These are phyloP conservation scores for Spilosoma lubricipeda DNA, from an alignment of 2,888 invertebrate genomes.

Conservation along the genomic window DNA sequence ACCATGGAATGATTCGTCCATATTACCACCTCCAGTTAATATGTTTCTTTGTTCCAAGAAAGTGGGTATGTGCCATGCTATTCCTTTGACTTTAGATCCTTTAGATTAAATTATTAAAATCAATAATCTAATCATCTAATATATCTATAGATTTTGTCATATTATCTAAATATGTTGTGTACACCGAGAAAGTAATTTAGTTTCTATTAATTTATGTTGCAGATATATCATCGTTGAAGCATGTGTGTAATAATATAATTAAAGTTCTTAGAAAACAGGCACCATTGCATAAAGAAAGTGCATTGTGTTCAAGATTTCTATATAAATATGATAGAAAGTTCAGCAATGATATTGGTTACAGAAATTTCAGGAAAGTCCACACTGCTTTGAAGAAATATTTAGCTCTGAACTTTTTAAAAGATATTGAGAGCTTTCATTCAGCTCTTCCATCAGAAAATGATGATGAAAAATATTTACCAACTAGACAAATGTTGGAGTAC, in stretches of 20 bases:
- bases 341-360: conserved; percentile 85
- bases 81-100: too few species aligned
- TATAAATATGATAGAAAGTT: conserved; percentile 87
- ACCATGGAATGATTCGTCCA: conserved; percentile 70
- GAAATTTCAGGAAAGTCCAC: conserved; percentile 84
- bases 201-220: too few species aligned
- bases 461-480: conserved; percentile 76
- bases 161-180: too few species aligned
- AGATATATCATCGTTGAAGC: conserved; percentile 67
- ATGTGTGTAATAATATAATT: conserved; percentile 63
- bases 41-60: conserved; percentile 58
- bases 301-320: conserved; percentile 83
- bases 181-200: too few species aligned
- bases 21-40: conserved; percentile 73
- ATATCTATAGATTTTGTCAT: too few species aligned
- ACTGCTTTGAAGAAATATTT: conserved; percentile 83
- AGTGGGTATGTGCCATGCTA: conserved; percentile 59
- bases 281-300: conserved; percentile 84
- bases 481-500: conserved; percentile 87
- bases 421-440: conserved; percentile 69
- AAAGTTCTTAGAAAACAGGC: conserved; percentile 75
- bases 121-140: too few species aligned
- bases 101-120: too few species aligned
- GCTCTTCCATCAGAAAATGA: conserved; percentile 67
- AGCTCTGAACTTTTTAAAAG: conserved; percentile 76